A percentile compares a stretch with the other conserved stretches of the same genome.
These are phyloP conservation scores for Apotomis turbidana DNA, from an alignment of 2,888 invertebrate genomes.

Conservation along the genomic window DNA sequence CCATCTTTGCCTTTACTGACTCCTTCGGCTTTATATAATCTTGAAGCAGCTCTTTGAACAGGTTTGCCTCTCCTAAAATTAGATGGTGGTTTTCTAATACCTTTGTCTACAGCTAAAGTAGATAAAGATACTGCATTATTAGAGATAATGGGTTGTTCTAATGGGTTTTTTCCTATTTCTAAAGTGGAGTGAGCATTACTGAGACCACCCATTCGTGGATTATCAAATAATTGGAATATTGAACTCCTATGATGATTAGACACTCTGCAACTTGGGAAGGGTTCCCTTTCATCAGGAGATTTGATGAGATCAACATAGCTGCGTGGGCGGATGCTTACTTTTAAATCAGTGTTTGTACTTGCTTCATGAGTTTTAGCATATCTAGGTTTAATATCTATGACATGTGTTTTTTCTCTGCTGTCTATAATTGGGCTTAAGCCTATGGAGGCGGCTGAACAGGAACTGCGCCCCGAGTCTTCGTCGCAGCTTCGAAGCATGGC, in stretches of 20 bases:
- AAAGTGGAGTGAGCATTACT: slow-evolving; percentile 77
- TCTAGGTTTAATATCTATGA: slow-evolving; percentile 50
- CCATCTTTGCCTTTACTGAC: slow-evolving; percentile 73
- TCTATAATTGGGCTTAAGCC: slow-evolving; percentile 70
- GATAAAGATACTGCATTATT: slow-evolving; percentile 68
- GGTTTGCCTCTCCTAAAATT: slow-evolving; percentile 85
- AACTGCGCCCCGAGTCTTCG: slow-evolving; percentile 79
- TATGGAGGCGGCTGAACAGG: slow-evolving; percentile 76
- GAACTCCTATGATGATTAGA: slow-evolving; percentile 64
- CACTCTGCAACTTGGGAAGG: slow-evolving; percentile 73
- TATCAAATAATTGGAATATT: slow-evolving; percentile 69
- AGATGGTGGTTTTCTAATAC: slow-evolving; percentile 49
- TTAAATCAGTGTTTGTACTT: slow-evolving; percentile 80
- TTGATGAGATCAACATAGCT: slow-evolving; percentile 66
- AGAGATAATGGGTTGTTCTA: slow-evolving; percentile 64
- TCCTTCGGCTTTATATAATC: slow-evolving; percentile 86
- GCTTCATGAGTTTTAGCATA: slow-evolving; percentile 69
- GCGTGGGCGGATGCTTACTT: slow-evolving; percentile 73
- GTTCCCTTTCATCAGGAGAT: slow-evolving; percentile 80
- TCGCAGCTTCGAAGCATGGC: slow-evolving; percentile 73
- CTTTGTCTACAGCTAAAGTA: slow-evolving; percentile 54
- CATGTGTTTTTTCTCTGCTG: slow-evolving; percentile 52
- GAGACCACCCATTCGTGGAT: slow-evolving; percentile 69
- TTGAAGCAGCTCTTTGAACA: slow-evolving; percentile 88
- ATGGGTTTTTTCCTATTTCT: slow-evolving; percentile 76